Base-by-base conservation (phyloP, 1,140 invertebrate genomes). In the Drosophila neocordata region DNA sequence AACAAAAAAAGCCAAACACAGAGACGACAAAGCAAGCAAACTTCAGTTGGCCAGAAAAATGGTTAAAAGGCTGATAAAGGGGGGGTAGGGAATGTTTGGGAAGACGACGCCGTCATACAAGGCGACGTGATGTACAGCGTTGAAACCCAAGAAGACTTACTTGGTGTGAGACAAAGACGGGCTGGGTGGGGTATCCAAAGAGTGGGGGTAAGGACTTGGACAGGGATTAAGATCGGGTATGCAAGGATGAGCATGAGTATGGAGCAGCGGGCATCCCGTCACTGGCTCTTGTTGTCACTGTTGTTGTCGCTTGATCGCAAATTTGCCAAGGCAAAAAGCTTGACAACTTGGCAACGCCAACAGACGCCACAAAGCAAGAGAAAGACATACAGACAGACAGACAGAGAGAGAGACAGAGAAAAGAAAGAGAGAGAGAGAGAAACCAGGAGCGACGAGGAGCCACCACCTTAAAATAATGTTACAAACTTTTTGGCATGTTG, bases 281-380 rank as follows among this genome's bases (percentile, higher is more conserved):
- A 88, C 65, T 67, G 74, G 68, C 83, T 78, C 83, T 82, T 87
- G 82, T 87, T 88, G 83, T 87, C 82, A 87, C 83, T 88, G 82
- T 87, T 87, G 82, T 87, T 87, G 82, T 87, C 83, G 83, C 82
- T 87, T 87, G 82, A 87, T 87, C 82, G 79, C 82, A 87, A 87
- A 88, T 88, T 87, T 87, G 83, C 83, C 78, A 69, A 79, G 79
- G 83, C 83, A 83, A 88, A 75, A 48, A 18, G 41, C 82, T 78
- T 88, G 83, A 87, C 83, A 87, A 88, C 82, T 85, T 69, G 82
- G 64, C 18, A 41, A 4, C 34, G 58, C 15, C 63, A 55, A 48
- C 22, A 51, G 68, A 57, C 24, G 15, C 62, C 60, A 24, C 27
- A n/a, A 31, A 59, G 55, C 8, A 18, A 27, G 4, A 4, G 31